phyloP scores from a whole-genome alignment of 2,797 vertebrate species.

The Cercopithecus hamlyni region DNA sequence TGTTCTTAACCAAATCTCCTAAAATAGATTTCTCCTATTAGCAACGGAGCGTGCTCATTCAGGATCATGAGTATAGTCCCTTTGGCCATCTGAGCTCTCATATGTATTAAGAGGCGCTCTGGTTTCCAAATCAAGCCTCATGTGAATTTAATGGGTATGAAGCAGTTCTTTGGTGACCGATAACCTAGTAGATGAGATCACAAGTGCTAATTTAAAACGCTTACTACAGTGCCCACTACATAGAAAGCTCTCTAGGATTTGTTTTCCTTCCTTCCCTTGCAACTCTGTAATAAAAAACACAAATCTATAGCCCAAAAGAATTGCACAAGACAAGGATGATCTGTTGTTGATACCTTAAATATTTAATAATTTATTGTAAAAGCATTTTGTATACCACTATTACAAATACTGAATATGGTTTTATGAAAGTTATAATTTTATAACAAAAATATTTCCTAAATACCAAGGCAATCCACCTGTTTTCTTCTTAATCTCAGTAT shows the following conservation, averaged over 20 bases:
- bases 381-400: neutral
- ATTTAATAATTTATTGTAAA: conserved; percentile 61
- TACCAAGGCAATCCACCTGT: conserved; percentile 4
- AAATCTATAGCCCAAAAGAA: conserved; percentile 27
- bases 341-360: conserved; percentile 35
- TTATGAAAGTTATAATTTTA: conserved; percentile 55
- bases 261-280: neutral
- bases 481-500: conserved; percentile 13
- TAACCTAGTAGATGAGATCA: neutral
- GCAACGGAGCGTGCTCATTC: conserved; percentile 3
- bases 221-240: neutral
- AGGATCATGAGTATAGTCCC: neutral
- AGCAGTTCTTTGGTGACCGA: conserved; percentile 18
- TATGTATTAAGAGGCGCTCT: neutral
- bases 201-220: neutral
- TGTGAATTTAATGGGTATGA: neutral
- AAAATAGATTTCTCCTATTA: conserved; percentile 1
- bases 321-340: neutral
- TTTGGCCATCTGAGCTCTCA: neutral
- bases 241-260: neutral
- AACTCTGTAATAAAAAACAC: conserved; percentile 28
- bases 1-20: conserved; percentile 45
- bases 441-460: conserved; percentile 53
- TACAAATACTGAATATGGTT: conserved; percentile 61
- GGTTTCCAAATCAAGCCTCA: conserved; percentile 4